These are phyloP conservation scores for Druceiella hillmani DNA, from an alignment of 2,888 invertebrate genomes.

Conservation along the genomic window DNA sequence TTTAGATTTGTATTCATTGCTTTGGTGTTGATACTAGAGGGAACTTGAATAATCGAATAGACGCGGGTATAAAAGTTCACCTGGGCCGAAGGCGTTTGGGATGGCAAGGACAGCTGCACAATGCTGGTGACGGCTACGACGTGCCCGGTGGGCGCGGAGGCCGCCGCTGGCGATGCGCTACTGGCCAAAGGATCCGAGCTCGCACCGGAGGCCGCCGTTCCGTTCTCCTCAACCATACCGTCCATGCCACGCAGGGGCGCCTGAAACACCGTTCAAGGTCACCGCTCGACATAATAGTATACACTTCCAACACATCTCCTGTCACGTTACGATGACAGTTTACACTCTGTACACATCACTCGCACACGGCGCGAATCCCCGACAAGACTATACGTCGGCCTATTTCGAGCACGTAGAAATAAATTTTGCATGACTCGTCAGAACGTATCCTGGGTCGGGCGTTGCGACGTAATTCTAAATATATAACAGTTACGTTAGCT, in stretches of 20 bases:
- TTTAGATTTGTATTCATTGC: too few species aligned
- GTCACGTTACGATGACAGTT: too few species aligned
- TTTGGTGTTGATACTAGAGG: neutral
- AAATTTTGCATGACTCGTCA: too few species aligned
- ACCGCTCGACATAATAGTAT: constrained; percentile 28
- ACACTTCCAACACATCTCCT: constrained; percentile 36
- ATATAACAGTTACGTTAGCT: too few species aligned
- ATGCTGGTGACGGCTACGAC: constrained; percentile 65
- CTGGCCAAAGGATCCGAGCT: constrained; percentile 37
- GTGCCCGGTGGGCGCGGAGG: constrained; percentile 33
- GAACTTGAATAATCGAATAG: neutral
- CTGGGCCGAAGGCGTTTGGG: constrained; percentile 62
- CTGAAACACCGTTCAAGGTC: constrained; percentile 57
- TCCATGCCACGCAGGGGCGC: constrained; percentile 69
- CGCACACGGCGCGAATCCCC: too few species aligned
- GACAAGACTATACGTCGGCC: too few species aligned
- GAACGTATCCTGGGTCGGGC: too few species aligned
- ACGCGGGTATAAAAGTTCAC: too few species aligned
- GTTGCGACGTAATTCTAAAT: constrained; percentile 5
- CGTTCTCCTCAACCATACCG: constrained; percentile 91
- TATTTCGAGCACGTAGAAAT: too few species aligned
- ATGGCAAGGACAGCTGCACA: constrained; percentile 77
- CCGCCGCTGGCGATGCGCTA: constrained; percentile 34
- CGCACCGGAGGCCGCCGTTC: constrained; percentile 46
- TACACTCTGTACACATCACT: too few species aligned